Evolutionary conservation across 2,797 vertebrate species (phyloP).

Genomic region (Amphiprion clarkii): DNA sequence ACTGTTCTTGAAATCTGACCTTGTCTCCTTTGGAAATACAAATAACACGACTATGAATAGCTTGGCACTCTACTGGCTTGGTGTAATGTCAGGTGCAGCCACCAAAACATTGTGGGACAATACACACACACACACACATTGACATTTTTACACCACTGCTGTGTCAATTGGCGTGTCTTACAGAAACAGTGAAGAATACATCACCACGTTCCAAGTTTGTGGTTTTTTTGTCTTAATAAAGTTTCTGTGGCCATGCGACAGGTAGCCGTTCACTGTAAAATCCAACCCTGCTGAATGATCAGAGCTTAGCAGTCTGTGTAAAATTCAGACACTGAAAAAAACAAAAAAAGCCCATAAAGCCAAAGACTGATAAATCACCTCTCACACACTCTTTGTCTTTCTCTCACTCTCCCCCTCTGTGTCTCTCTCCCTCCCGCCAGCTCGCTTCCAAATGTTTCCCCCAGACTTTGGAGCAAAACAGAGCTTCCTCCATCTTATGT

Average conservation of each 20-base stretch:
- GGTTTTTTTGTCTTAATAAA: background rate
- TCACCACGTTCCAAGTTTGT: constrained; percentile 5
- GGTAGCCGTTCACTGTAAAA: constrained; percentile 54
- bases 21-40: constrained; percentile 35
- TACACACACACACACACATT: constrained; percentile 6
- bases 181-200: constrained; percentile 24
- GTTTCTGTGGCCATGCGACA: constrained; percentile 54
- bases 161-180: background rate
- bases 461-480: constrained; percentile 54
- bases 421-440: constrained; percentile 30
- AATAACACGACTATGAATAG: constrained; percentile 60
- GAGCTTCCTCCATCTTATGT: constrained; percentile 51
- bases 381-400: constrained; percentile 54
- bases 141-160: background rate
- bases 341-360: constrained; percentile 53
- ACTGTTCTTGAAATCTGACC: constrained; percentile 44
- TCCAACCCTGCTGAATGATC: constrained; percentile 56
- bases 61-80: constrained; percentile 21
- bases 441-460: constrained; percentile 64
- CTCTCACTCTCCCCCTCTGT: constrained; percentile 25
- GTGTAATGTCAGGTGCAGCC: constrained; percentile 51
- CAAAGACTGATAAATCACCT: constrained; percentile 77
- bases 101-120: constrained; percentile 36
- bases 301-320: constrained; percentile 61
- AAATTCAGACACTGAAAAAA: constrained; percentile 70